Evolutionary conservation across 1,140 invertebrate species (phyloP), one percentile per base, ranked within the genome.

Genomic region (Vanessa tameamea): DNA sequence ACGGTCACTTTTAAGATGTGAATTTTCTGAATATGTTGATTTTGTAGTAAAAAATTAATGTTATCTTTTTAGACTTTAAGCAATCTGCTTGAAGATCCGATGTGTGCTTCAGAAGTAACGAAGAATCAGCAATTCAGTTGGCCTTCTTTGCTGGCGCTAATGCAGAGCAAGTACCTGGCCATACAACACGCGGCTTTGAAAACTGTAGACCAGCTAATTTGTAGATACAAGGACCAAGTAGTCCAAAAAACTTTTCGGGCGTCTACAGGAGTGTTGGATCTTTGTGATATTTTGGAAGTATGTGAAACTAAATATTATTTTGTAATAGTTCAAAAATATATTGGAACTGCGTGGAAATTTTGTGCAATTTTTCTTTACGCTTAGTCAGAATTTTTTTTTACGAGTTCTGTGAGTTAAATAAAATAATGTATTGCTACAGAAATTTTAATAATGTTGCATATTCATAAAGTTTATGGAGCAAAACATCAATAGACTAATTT

Each of bases 261-360:
- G 0, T 92, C 90, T 0, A 90, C 87, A 48, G 90, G 90, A 0
- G 87, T 92, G 14, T 57, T 90, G 68, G 90, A 92, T 72, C 77
- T 92, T n/a, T 92, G 90, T 69, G 90, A 92, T 79, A 90, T 92
- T 64, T 81, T 92, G 23, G 90, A 92, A 82, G 90, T 92, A 69
- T 69, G 63, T 55, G 51, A 43, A 57, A 69, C 64, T 70, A 69
- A 6, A 53, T 31, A 48, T 67, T 65, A 48, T 59, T 59, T 31
- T 14, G 7, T 2, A 15, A 15, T 51, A 15, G 0, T n/a, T 51
- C 26, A 31, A 20, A 20, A 20, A 20, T 31, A 4, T 6, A 3
- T 31, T 31, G 6, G 26, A 31, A 31, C 26, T 4, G 26, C 26
- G 3, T 31, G 26, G 26, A 31, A 4, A 6, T 3, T 31, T 31